Conservation (phyloP, 2,113 vertebrate species). For the Nymphicus hollandicus region DNA sequence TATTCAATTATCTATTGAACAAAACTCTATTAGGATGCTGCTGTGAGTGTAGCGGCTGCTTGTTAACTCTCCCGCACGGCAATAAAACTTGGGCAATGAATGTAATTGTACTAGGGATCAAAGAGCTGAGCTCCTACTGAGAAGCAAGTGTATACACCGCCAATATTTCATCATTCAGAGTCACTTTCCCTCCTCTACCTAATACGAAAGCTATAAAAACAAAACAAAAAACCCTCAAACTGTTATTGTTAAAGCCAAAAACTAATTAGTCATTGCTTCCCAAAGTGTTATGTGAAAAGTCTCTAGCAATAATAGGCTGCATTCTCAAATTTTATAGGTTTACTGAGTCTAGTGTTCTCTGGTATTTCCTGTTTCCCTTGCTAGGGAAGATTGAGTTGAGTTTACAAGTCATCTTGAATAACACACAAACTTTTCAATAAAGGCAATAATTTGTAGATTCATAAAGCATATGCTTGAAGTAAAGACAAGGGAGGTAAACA, state of each 20-base stretch:
- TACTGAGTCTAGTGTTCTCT: slow-evolving; percentile 88
- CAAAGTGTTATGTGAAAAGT: slow-evolving; percentile 91
- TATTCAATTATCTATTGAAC: slow-evolving; percentile 64
- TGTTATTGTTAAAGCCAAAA: slow-evolving; percentile 91
- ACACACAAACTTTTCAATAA: slow-evolving; percentile 82
- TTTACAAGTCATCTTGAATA: slow-evolving; percentile 92
- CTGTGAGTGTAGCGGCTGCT: slow-evolving; percentile 55
- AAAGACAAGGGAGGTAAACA: slow-evolving; percentile 63
- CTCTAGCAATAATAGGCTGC: slow-evolving; percentile 90
- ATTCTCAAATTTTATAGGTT: slow-evolving; percentile 92
- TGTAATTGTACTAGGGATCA: slow-evolving; percentile 75
- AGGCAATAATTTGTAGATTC: slow-evolving; percentile 79
- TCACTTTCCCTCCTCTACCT: slow-evolving; percentile 77
- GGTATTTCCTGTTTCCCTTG: slow-evolving; percentile 95
- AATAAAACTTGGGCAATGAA: slow-evolving; percentile 70
- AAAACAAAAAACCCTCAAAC: slow-evolving; percentile 80
- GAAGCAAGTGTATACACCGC: slow-evolving; percentile 69
- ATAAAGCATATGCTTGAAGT: slow-evolving; percentile 69
- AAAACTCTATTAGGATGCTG: slow-evolving; percentile 58
- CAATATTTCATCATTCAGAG: slow-evolving; percentile 83
- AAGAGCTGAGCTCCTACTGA: slow-evolving; percentile 78
- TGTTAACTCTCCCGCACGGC: slow-evolving; percentile 62
- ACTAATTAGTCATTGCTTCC: slow-evolving; percentile 94
- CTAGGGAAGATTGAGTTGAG: slow-evolving; percentile 83
- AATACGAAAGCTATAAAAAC: slow-evolving; percentile 87